Base-by-base conservation (phyloP, 2,797 vertebrate genomes). In the Urosaurus nigricauda region DNA sequence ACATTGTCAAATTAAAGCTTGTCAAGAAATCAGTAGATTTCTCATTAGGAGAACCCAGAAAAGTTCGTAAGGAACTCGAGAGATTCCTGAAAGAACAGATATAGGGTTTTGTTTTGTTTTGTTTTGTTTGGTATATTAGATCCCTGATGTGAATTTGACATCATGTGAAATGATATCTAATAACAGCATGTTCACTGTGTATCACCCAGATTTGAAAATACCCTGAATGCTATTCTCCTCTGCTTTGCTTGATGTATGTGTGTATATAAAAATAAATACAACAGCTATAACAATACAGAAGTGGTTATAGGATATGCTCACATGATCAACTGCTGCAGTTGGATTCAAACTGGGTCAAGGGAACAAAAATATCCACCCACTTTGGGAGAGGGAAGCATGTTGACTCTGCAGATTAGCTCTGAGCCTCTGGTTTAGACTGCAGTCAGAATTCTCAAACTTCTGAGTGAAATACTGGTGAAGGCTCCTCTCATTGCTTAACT, bases 371-470 rank as follows among this genome's bases (percentile, higher is more conserved):
- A 21, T 21, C 26, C 16, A 35, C 0, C 47, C n/a, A 40, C 7
- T 40, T 75, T 29, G 26, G 7, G 21, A 16, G 9, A 58, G 13
- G 17, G 29, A 21, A 73, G 4, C 7, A 56, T 56, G 71, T 24
- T 43, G 51, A 7, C 53, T 79, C 17, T 71, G 37, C 37, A 56
- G 37, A 40, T 40, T 88, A 47, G 73, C 43, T 87, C 56, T 75
- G 70, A 74, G 53, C 70, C 70, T 88, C 51, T 58, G 74, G 79
- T 73, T 87, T 82, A 16, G 60, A 9, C n/a, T 24, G 26, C 26
- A 24, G n/a, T 47, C 19, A 32, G 29, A 68, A 40, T 74, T 85
- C 19, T 89, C 26, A 60, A 21, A 89, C 0, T 14, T 81, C 14
- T 14, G n/a, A 47, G 53, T 37, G 71, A 79, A 43, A 12, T 1